Evolutionary conservation across 2,797 vertebrate genomes (phyloP).

Genomic region (Paramormyrops hopkinsi): DNA sequence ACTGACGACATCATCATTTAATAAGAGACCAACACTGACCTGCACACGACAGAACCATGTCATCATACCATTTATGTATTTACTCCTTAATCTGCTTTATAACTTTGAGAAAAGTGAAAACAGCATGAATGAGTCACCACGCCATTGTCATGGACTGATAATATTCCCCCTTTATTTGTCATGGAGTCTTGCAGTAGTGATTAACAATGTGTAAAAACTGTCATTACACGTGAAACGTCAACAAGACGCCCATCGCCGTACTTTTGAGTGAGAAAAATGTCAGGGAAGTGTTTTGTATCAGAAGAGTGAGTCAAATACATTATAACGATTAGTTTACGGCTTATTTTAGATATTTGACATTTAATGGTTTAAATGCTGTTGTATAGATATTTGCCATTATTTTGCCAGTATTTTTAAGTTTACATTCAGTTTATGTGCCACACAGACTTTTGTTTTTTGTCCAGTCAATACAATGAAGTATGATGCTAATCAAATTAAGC

Average conservation of each 20-base stretch:
- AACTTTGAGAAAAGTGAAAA: conserved; percentile 13
- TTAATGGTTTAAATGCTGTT: background rate
- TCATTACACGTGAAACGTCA: background rate
- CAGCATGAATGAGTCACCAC: background rate
- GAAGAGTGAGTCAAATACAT: background rate
- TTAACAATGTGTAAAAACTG: conserved; percentile 6
- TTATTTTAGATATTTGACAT: background rate
- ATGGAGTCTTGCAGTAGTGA: background rate
- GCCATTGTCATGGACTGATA: background rate
- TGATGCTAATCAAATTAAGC: background rate
- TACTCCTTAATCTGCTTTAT: background rate
- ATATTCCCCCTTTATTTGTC: background rate
- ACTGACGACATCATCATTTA: background rate
- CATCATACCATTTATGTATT: background rate
- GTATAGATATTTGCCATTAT: background rate
- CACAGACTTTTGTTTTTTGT: background rate
- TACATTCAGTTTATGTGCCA: background rate
- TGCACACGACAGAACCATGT: background rate
- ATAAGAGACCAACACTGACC: background rate
- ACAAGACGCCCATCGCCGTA: background rate
- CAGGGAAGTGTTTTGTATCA: background rate
- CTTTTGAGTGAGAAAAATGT: background rate
- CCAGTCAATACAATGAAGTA: background rate
- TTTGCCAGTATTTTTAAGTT: background rate
- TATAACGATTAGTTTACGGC: background rate